phyloP scores from a whole-genome alignment of 2,888 invertebrate genomes.

The Helobdella robusta region DNA sequence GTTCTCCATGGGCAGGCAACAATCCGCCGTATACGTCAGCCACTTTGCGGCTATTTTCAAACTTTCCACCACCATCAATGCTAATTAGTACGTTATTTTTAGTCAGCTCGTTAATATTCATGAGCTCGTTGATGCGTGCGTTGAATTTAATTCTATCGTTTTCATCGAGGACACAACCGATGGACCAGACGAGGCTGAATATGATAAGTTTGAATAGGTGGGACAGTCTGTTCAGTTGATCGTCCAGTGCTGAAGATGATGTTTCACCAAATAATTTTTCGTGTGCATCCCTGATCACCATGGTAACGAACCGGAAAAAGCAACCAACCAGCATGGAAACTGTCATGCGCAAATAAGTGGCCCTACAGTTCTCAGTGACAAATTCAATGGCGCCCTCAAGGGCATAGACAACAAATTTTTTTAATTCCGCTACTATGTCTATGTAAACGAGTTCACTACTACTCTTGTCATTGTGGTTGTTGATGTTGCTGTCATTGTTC shows the following conservation, averaged over 20 bases:
- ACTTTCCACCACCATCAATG: neutral
- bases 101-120: neutral
- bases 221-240: too few relatives aligned
- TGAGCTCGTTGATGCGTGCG: slow-evolving; percentile 58
- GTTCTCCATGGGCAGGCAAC: neutral
- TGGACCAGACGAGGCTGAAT: slow-evolving; percentile 64
- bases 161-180: slow-evolving; percentile 68
- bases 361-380: neutral
- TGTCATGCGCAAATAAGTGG: neutral
- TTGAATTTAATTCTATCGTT: slow-evolving; percentile 68
- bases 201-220: neutral
- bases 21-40: neutral
- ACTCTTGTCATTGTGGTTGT: too few relatives aligned
- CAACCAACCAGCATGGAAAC: slow-evolving; percentile 1
- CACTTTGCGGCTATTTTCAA: neutral
- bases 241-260: too few relatives aligned
- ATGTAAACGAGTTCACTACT: too few relatives aligned
- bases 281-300: neutral
- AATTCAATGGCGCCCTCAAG: too few relatives aligned
- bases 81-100: neutral
- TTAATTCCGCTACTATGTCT: too few relatives aligned
- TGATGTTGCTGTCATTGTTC: too few relatives aligned
- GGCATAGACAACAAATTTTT: too few relatives aligned
- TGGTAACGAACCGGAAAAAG: neutral
- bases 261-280: neutral